Evolutionary conservation across 2,797 vertebrate genomes (phyloP).

Genomic region (Decapterus maruadsi): DNA sequence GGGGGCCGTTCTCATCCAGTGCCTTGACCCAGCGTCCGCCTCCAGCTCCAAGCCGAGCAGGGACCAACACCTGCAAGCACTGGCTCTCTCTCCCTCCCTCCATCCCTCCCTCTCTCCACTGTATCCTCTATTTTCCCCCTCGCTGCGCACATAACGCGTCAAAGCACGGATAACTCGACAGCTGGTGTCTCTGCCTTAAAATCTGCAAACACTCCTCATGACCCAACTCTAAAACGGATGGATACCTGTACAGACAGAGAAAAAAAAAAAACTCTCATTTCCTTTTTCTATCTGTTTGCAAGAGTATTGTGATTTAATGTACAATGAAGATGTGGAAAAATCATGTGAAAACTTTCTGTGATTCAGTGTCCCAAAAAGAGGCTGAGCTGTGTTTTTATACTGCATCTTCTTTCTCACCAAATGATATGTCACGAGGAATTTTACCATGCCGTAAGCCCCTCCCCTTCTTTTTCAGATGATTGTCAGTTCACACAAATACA

Average conservation of each 20-base stretch:
- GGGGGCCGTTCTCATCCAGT: constrained; percentile 89
- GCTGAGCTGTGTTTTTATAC: constrained; percentile 70
- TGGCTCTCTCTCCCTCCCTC: constrained; percentile 11
- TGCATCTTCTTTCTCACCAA: constrained; percentile 52
- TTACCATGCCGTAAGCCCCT: constrained; percentile 27
- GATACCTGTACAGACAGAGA: constrained; percentile 68
- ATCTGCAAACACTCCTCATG: constrained; percentile 68
- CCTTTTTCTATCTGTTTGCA: constrained; percentile 78
- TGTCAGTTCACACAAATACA: constrained; percentile 34
- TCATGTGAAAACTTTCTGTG: constrained; percentile 72
- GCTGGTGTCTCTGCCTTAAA: constrained; percentile 91
- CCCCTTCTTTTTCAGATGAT: constrained; percentile 53
- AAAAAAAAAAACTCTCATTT: constrained; percentile 22
- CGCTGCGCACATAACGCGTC: constrained; percentile 5
- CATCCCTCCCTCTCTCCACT: constrained; percentile 1
- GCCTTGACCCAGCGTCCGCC: constrained; percentile 94
- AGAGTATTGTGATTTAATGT: constrained; percentile 81
- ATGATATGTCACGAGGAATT: constrained; percentile 56
- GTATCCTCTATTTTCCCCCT: constrained; percentile 5
- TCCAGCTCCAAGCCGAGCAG: constrained; percentile 83
- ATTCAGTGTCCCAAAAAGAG: constrained; percentile 72
- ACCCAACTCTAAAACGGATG: constrained; percentile 40
- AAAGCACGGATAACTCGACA: constrained; percentile 60
- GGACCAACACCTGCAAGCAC: constrained; percentile 80
- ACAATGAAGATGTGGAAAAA: constrained; percentile 73